Base-by-base conservation (phyloP, 2,888 invertebrate genomes). In the Phaonia tiefii region DNA sequence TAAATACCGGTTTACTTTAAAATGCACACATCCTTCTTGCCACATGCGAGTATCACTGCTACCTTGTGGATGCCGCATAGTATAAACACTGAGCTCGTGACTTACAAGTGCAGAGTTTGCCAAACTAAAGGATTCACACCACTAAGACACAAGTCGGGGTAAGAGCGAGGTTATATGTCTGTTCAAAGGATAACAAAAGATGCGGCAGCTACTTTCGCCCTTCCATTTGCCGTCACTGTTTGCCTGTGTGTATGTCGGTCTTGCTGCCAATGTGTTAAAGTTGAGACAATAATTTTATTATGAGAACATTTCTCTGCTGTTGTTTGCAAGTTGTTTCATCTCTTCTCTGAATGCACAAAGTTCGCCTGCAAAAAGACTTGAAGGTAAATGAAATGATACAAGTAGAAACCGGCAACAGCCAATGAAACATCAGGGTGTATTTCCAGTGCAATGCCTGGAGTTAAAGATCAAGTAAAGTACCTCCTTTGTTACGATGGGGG, bases 251-350 rank as follows among this genome's bases (percentile, higher is more conserved):
- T 39, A 17, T n/a, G n/a, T 11, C 39, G 26, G 10, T 39, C 2
- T 37, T 51, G 11, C 56, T 13, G 37, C 39, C 42, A 11, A 11
- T 37, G 60, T n/a, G 20, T 17, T 37, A 60, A 60, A 60, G 60
- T 42, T 42, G 42, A 63, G 63, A 37, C 63, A 63, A 42, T 63
- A 20, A 63, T 63, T 63, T 63, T 22, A 63, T 63, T 63, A 42
- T 17, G 42, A 31, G 31, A 5, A 63, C 63, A 60, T 20, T 20
- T 60, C 20, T 22, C 39, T 39, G n/a, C 15, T 63, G 37, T 22
- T 20, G n/a, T 37, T 37, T n/a, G n/a, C n/a, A n/a, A n/a, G n/a
- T n/a, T 63, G 42, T 63, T 20, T 63, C 42, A 5, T 31, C 4
- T 31, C 31, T 31, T 8, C 31, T 31, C 3, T 8, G 31, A 31